Conservation (phyloP, 2,888 invertebrate genomes). For the Cephus spinipes region DNA sequence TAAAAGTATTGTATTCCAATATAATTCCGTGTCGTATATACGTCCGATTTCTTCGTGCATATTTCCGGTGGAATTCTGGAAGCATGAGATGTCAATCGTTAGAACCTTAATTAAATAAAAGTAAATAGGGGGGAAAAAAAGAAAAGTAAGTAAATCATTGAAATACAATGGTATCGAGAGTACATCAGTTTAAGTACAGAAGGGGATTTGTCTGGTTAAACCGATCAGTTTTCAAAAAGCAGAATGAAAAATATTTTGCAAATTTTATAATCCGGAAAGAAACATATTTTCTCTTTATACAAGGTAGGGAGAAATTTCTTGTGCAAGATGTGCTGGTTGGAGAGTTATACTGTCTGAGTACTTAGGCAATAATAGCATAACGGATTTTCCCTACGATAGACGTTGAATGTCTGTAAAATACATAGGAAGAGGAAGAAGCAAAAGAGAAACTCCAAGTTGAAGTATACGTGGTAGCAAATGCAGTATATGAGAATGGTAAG, state of each 20-base stretch:
- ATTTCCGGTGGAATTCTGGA: background rate
- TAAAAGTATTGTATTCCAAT: background rate
- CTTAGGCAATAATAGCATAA: background rate
- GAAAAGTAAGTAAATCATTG: background rate
- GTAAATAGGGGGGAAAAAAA: background rate
- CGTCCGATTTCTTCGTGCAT: background rate
- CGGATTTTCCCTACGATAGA: background rate
- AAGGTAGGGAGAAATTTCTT: background rate
- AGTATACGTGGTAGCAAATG: background rate
- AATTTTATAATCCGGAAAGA: background rate
- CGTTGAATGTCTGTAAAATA: background rate
- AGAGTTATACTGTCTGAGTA: background rate
- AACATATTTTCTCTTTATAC: background rate
- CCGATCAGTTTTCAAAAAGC: background rate
- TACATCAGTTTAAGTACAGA: background rate
- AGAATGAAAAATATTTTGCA: background rate
- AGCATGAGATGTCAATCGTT: background rate
- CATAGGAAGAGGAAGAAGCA: background rate
- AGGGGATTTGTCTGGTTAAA: background rate
- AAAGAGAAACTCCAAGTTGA: background rate
- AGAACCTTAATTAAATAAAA: background rate
- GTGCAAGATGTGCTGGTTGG: background rate
- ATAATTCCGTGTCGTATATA: background rate
- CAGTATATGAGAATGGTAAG: background rate
- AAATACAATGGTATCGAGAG: background rate